Percentiles rank a stretch among this genome's conserved stretches.
These are phyloP conservation scores for Prinia subflava DNA, from an alignment of 2,113 vertebrate genomes.

Conservation along the genomic window DNA sequence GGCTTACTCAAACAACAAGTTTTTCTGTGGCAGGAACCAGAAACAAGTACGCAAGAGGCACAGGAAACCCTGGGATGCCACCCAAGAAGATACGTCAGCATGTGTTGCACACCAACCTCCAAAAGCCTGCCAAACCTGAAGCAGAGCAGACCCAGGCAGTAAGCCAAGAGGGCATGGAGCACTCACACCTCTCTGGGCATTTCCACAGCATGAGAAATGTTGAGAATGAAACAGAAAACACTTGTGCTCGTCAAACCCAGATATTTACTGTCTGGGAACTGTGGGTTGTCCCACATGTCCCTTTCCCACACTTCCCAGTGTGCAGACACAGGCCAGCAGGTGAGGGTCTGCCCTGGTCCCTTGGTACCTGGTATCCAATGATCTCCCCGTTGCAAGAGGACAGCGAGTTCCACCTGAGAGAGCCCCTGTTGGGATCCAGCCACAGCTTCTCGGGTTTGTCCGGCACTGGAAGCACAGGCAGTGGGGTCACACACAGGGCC, in stretches of 20 bases:
- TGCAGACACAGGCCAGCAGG: not conserved
- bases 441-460: not conserved
- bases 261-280: not conserved
- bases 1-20: not conserved
- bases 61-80: not conserved
- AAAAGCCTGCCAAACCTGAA: not conserved
- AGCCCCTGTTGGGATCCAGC: not conserved
- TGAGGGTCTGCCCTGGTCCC: fast-evolving
- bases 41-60: not conserved
- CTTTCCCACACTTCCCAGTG: not conserved
- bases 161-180: not conserved
- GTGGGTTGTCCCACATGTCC: not conserved
- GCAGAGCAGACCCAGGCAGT: not conserved
- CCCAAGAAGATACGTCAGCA: fast-evolving
- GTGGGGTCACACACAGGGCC: fast-evolving
- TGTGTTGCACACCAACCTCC: fast-evolving
- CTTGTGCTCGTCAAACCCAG: not conserved
- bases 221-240: not conserved
- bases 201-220: not conserved
- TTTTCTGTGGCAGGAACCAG: not conserved
- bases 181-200: not conserved
- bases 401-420: not conserved
- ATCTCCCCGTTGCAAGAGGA: constrained; percentile 22
- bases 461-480: not conserved
- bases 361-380: not conserved